Evolutionary conservation across 2,797 vertebrate species (phyloP), one percentile per base, ranked within the genome.

Genomic region (Poeciliopsis gracilis): DNA sequence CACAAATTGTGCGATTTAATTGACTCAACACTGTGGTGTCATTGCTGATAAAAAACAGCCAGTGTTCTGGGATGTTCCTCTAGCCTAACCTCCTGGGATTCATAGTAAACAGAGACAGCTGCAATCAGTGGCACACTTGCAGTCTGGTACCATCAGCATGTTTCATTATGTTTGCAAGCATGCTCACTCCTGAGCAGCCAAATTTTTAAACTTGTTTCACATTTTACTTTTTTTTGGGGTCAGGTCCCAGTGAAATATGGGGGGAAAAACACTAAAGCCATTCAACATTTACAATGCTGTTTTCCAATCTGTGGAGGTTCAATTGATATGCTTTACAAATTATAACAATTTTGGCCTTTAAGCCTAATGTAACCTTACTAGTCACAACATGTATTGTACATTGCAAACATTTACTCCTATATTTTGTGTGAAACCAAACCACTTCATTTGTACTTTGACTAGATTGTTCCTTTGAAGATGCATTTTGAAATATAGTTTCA

Each of bases 71-170:
- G 78, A 83, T 66, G 55, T 55, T 41, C 51, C 33, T n/a, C 36
- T 78, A 53, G 41, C 61, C 59, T 46, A 43, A n/a, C 36, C 84
- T 82, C 80, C 41, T 43, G 78, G 80, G 82, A 81, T 57, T 59
- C 28, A 59, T 76, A 74, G 70, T 57, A 86, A 87, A 88, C 70
- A 81, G 76, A 86, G 77, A 79, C 78, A 80, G 53, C 76, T 83
- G 76, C 84, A 80, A 66, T 76, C 33, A 28, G 67, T 33, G 66
- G 57, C 38, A 71, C 47, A 43, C 38, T 15, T 53, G 4, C 61
- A 80, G 83, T 20, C 74, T 33, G 8, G 45, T 30, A 18, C 16
- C 45, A 72, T 43, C 66, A 69, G 38, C 66, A 43, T 43, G 66
- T 41, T 43, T 69, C 38, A n/a, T 43, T 69, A 69, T 69, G 66